These are phyloP conservation scores for Copidosoma aretas DNA, from an alignment of 2,888 invertebrate species.

Conservation along the genomic window DNA sequence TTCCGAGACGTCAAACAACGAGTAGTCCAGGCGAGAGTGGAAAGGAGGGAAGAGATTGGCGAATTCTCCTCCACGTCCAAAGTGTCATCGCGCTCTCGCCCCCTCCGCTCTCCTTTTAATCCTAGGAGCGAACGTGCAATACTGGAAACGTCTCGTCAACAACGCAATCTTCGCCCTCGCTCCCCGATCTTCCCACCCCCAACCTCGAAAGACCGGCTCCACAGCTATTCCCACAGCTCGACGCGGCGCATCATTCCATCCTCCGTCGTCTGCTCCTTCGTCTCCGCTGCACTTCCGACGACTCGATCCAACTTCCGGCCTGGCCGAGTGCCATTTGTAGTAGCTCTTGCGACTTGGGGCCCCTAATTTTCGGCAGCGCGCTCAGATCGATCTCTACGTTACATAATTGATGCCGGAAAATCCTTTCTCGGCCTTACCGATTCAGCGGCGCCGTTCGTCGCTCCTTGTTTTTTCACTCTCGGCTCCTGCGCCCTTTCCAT, in stretches of 20 bases:
- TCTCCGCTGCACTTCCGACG: constrained; percentile 7
- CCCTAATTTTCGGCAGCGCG: too few species aligned
- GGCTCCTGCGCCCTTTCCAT: too few species aligned
- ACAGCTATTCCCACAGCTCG: too few species aligned
- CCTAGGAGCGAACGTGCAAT: constrained; percentile 21
- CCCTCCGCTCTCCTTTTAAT: constrained; percentile 24
- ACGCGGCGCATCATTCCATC: constrained; percentile 8
- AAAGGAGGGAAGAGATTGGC: too few species aligned
- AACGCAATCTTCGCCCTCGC: constrained; percentile 23
- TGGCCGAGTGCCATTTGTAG: constrained; percentile 32
- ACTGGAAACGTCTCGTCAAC: constrained; percentile 31
- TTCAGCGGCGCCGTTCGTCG: too few species aligned
- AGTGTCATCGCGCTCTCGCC: too few species aligned
- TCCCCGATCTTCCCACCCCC: constrained; percentile 2
- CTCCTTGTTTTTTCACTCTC: constrained; percentile 18
- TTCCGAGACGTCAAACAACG: too few species aligned
- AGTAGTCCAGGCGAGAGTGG: too few species aligned
- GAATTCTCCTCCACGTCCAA: too few species aligned
- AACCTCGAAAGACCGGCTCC: not conserved
- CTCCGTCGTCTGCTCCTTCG: constrained; percentile 13
- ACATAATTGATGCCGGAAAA: constrained; percentile 28
- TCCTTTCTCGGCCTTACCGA: too few species aligned
- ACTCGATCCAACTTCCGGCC: not conserved
- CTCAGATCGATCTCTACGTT: constrained; percentile 26
- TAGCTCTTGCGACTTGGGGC: too few species aligned